Conservation (phyloP, 2,888 invertebrate species). For the Noctua janthina region DNA sequence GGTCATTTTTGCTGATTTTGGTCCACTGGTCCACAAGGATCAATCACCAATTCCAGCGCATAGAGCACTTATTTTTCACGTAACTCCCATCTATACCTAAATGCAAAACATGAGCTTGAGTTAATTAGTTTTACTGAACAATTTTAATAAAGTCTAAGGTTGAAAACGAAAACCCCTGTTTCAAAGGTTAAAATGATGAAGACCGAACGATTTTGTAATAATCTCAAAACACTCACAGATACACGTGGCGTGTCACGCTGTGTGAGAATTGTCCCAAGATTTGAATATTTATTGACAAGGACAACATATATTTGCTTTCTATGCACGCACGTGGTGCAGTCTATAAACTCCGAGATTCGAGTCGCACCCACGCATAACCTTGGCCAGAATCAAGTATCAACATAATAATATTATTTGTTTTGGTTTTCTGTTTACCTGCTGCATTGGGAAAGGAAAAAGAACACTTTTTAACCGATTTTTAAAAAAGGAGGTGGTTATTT, state of each 20-base stretch:
- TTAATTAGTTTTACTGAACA: background rate
- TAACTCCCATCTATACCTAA: background rate
- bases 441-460: background rate
- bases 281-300: conserved; percentile 50
- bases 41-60: background rate
- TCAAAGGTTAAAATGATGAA: background rate
- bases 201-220: background rate
- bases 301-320: conserved; percentile 33
- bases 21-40: background rate
- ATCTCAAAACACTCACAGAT: conserved; percentile 2
- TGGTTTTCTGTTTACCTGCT: conserved; percentile 33
- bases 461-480: no score
- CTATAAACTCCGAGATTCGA: conserved; percentile 47
- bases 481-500: no score
- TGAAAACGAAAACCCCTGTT: background rate
- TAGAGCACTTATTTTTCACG: background rate
- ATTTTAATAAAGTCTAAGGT: background rate
- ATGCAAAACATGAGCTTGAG: background rate
- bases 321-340: conserved; percentile 45
- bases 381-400: conserved; percentile 54
- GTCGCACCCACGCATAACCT: conserved; percentile 52
- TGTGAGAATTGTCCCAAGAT: conserved; percentile 37
- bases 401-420: conserved; percentile 44
- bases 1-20: background rate
- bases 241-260: conserved; percentile 10